Base-by-base conservation (phyloP, 1,140 invertebrate species). In the Atta texana region DNA sequence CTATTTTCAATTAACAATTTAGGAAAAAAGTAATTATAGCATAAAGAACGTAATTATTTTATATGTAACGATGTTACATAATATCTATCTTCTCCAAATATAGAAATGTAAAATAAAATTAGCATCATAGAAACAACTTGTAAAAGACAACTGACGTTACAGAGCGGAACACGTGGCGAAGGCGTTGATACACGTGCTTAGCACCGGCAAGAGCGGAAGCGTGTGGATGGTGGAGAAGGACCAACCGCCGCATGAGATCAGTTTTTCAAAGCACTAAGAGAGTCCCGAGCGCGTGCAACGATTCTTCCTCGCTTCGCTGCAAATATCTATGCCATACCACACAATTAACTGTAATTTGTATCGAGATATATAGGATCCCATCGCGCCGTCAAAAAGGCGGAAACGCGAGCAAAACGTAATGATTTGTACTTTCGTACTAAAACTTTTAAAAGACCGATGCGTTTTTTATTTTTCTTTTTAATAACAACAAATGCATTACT, bases 201-300 rank as follows among this genome's bases (percentile, higher is more conserved):
- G 95, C 72, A 97, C 96, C 89, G 97, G 96, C 24, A 96, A 96
- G 82, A 97, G 96, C 91, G 97, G 97, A 24, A 96, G 96, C 4
- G 96, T 97, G 21, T 97, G 97, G 97, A 91, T 97, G 10, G 96
- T 97, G 5, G 97, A 97, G 90, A 97, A 97, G 87, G 96, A 96
- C 2, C 96, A 97, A 87, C 95, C 96, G 1, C 95, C 96, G 0
- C 94, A 96, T 89, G 97, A 97, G 93, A 93, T 96, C 28, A 96
- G 93, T 86, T 95, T 95, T 75, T 89, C 93, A 57, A 93, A 94
- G 34, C 87, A 93, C 80, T 93, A 93, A 91, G 49, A 71, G 59
- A 59, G 28, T 57, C 31, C 63, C n/a, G 5, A n/a, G 10, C 51
- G 21, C n/a, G 78, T 55, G 55, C 68, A 82, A 84, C 76, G 76